Evolutionary conservation across 2,888 invertebrate genomes (phyloP), one percentile per base, ranked within the genome.

Genomic region (Eudiplozoon nipponicum): DNA sequence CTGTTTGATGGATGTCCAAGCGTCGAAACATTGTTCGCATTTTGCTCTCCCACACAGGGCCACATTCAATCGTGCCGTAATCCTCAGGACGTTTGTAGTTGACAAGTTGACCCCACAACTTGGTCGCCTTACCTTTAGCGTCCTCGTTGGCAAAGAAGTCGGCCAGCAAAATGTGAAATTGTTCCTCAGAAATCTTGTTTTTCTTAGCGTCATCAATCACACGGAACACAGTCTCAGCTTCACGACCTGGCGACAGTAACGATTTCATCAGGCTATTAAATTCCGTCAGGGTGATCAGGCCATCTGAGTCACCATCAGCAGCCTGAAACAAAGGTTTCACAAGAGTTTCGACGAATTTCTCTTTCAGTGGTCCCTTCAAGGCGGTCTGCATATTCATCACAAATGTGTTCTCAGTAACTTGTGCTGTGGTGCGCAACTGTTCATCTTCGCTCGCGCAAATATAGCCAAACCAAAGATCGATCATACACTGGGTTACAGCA

Each of bases 41-140:
- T 19, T 42, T 42, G n/a, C 42, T 43, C 26, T 42, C 42, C 42
- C 42, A 42, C 23, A 15, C 26, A 9, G 42, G 42, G 5, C 43
- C 34, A 22, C 21, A 42, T 5, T 34, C 28, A n/a, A 44, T 15
- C 19, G 44, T 34, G n/a, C 26, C 26, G 22, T 33, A 42, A 19
- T 42, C 42, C 21, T 44, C 42, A 9, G 42, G 29, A 3, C 43
- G 9, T 20, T 42, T 42, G 43, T 42, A 42, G 20, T 44, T 44
- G 22, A 42, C 35, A 17, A 42, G n/a, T 17, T 31, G 41, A 3
- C 42, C 42, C n/a, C 18, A 42, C 3, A 42, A 17, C 4, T 17
- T 23, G 3, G 15, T 4, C 18, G 9, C 22, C 28, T 44, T 3
- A 19, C 33, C 33, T 21, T 42, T 42, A 3, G 33, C 15, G 17